phyloP scores from a whole-genome alignment of 2,888 invertebrate genomes.

The Leucophenga montana region DNA sequence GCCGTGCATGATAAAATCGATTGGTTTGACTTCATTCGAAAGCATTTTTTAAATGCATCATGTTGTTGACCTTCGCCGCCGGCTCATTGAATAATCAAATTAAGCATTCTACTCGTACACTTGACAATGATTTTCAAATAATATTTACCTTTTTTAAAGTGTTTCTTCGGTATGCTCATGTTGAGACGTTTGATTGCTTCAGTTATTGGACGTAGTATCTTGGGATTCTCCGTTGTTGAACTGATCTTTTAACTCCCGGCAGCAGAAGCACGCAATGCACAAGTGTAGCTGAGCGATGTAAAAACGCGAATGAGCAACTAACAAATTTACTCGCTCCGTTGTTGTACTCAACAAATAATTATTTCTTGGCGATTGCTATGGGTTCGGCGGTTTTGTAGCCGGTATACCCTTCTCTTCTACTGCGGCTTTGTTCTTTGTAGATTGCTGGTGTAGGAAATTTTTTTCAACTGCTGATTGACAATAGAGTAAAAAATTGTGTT shows the following conservation, averaged over 20 bases:
- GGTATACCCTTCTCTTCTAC: no score
- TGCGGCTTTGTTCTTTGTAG: no score
- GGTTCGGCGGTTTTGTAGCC: no score
- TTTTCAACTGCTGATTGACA: no score
- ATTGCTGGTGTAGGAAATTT: no score
- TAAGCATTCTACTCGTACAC: not conserved
- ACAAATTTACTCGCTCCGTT: no score
- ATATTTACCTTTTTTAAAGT: constrained; percentile 56
- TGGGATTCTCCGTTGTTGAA: constrained; percentile 9
- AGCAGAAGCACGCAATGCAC: not conserved
- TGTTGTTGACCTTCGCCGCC: constrained; percentile 4
- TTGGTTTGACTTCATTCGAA: no score
- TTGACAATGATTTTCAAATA: constrained; percentile 5
- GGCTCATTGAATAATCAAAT: not conserved
- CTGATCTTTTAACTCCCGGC: constrained; percentile 21
- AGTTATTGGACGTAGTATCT: constrained; percentile 1
- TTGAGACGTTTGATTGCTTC: not conserved
- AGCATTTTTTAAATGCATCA: no score
- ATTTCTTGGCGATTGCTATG: no score
- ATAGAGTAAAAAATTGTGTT: no score
- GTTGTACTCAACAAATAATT: no score
- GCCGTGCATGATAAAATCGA: no score
- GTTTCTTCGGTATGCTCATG: constrained; percentile 53
- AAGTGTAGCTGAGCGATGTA: not conserved
- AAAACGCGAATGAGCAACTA: not conserved